Evolutionary conservation across 2,888 invertebrate species (phyloP).

Genomic region (Drosophila paracracens): DNA sequence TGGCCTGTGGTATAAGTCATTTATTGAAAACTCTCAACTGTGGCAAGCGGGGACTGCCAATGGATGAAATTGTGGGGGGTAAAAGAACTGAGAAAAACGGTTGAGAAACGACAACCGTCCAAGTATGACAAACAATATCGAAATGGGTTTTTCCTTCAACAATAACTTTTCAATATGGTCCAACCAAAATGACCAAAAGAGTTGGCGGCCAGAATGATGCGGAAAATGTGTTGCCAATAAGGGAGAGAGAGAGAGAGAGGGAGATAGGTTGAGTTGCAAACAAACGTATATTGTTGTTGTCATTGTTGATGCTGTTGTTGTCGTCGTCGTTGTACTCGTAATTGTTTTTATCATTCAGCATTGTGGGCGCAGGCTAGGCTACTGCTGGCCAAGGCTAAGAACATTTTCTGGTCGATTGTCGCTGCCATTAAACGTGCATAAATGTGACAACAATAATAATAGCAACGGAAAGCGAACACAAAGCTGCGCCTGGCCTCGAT

Average conservation of each 20-base stretch:
- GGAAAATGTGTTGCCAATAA: conserved; percentile 22
- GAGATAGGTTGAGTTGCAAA: background rate
- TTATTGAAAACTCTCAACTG: conserved; percentile 72
- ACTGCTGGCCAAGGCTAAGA: conserved; percentile 66
- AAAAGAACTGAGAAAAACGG: conserved; percentile 4
- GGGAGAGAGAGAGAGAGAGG: background rate
- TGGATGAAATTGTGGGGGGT: background rate
- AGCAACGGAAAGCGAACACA: conserved; percentile 21
- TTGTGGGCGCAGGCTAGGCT: conserved; percentile 41
- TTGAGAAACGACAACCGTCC: conserved; percentile 32
- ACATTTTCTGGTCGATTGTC: conserved; percentile 71
- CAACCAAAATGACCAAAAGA: conserved; percentile 68
- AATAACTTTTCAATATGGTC: conserved; percentile 77
- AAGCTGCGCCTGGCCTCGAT: conserved; percentile 25
- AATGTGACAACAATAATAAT: conserved; percentile 62
- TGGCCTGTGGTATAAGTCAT: conserved; percentile 71
- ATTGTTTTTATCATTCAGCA: conserved; percentile 71
- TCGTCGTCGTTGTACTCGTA: conserved; percentile 43
- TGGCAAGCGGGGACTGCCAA: background rate
- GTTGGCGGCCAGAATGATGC: conserved; percentile 36
- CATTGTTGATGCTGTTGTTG: background rate
- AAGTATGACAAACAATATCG: conserved; percentile 78
- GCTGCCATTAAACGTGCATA: conserved; percentile 74
- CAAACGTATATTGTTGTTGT: background rate
- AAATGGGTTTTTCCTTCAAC: conserved; percentile 75